phyloP scores from a whole-genome alignment of 2,888 invertebrate species.

The Caenorhabditis japonica region DNA sequence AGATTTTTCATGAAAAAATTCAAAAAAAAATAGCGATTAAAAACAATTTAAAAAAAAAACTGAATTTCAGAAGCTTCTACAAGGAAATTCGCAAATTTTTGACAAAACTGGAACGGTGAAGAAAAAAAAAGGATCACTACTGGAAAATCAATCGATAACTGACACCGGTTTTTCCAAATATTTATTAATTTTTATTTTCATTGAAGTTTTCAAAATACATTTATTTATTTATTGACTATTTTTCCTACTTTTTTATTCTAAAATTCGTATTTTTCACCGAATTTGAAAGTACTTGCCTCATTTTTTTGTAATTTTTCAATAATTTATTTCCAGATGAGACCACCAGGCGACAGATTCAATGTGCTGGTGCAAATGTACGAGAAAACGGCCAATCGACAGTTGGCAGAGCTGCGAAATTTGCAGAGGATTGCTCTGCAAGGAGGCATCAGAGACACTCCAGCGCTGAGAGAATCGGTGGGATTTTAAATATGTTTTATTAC shows the following conservation, averaged over 20 bases:
- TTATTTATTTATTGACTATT: conserved; percentile 3
- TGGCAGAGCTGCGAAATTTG: conserved; percentile 52
- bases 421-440: conserved; percentile 50
- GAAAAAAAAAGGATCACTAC: neutral
- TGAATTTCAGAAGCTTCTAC: conserved; percentile 39
- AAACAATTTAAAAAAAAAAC: too few relatives aligned
- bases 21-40: too few relatives aligned
- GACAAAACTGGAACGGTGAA: conserved; percentile 32
- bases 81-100: conserved; percentile 49
- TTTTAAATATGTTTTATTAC: neutral
- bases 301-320: neutral
- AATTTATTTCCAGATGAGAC: conserved; percentile 10
- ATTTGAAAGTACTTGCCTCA: too few relatives aligned
- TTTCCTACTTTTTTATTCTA: neutral
- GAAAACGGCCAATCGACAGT: conserved; percentile 35
- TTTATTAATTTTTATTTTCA: conserved; percentile 5
- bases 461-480: conserved; percentile 44
- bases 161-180: neutral
- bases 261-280: too few relatives aligned
- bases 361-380: conserved; percentile 54
- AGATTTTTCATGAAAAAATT: too few relatives aligned
- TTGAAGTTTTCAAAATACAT: neutral
- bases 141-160: too few relatives aligned
- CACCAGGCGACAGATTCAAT: conserved; percentile 16
- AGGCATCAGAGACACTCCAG: conserved; percentile 31